Conservation (phyloP, 2,113 vertebrate species). For the Equus quagga region DNA sequence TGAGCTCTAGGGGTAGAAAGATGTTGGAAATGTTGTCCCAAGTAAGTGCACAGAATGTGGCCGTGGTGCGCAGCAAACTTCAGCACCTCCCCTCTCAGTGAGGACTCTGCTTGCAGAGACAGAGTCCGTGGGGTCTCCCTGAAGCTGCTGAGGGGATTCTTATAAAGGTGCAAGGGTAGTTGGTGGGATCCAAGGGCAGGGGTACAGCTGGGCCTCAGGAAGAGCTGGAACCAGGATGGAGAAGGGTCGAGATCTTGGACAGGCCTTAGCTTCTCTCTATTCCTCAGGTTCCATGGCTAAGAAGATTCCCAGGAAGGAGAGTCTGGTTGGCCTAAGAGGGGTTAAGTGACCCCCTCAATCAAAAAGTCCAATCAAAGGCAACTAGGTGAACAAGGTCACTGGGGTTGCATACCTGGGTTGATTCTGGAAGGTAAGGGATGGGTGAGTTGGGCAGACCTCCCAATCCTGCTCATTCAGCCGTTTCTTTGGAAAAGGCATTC, state of each 20-base stretch:
- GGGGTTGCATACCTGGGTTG: neutral
- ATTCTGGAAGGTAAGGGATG: neutral
- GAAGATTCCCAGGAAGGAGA: neutral
- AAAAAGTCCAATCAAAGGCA: neutral
- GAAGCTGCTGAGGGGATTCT: neutral
- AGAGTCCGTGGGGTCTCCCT: neutral
- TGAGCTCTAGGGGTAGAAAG: neutral
- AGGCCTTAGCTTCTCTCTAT: neutral
- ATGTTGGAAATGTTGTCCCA: neutral
- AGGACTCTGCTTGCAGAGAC: neutral
- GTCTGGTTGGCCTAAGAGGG: neutral
- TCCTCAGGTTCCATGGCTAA: neutral
- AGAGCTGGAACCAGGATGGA: neutral
- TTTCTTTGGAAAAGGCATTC: neutral
- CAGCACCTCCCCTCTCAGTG: neutral
- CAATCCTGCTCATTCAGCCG: neutral
- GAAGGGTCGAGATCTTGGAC: neutral
- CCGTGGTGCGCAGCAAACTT: fast-evolving
- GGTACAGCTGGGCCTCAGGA: neutral
- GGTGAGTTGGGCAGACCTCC: neutral
- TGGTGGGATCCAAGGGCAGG: neutral
- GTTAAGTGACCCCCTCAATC: neutral
- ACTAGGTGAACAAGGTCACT: neutral
- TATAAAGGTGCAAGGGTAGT: neutral
- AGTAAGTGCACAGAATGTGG: neutral